Evolutionary conservation across 2,797 vertebrate species (phyloP), one percentile per base, ranked within the genome.

Genomic region (Adelosebastes latens): DNA sequence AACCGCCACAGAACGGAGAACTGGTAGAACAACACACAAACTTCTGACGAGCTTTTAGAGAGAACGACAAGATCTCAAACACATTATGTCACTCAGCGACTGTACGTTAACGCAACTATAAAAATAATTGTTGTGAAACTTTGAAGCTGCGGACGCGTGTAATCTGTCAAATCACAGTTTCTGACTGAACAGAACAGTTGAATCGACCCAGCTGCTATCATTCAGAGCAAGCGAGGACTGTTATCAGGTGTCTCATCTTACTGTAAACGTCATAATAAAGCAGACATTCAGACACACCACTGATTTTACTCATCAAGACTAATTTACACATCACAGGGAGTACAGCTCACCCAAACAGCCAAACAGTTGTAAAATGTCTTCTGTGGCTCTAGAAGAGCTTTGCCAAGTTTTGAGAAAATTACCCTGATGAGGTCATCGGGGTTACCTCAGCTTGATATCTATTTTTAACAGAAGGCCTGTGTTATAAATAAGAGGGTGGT

Each of bases 1-100:
- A 88, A 78, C 68, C 72, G 67, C 24, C 73, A 76, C 24, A 79
- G 74, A 69, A 66, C 29, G 3, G 36, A 60, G 20, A 72, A 27
- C 62, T 13, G 4, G 60, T 34, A 58, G 49, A 84, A 68, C 53
- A 8, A 68, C 72, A 62, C 34, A 81, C 18, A 60, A 49, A 61
- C 34, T 32, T 18, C 25, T 22, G 71, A 75, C 24, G 63, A 20
- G 42, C 12, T 77, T 71, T 62, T 49, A 36, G 34, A 52, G 56
- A 62, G 14, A 34, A 58, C 31, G 63, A 68, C 31, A 58, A 52
- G 8, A n/a, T 49, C n/a, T 55, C 20, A 55, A 72, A 24, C 55
- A 59, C 36, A 66, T 69, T 55, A 65, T 24, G 32, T 83, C 68
- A 79, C 12, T 79, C 55, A 77, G 25, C 11, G 7, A 27, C 22